Evolutionary conservation across 1,140 invertebrate genomes (phyloP).

Genomic region (Euwallacea fornicatus): DNA sequence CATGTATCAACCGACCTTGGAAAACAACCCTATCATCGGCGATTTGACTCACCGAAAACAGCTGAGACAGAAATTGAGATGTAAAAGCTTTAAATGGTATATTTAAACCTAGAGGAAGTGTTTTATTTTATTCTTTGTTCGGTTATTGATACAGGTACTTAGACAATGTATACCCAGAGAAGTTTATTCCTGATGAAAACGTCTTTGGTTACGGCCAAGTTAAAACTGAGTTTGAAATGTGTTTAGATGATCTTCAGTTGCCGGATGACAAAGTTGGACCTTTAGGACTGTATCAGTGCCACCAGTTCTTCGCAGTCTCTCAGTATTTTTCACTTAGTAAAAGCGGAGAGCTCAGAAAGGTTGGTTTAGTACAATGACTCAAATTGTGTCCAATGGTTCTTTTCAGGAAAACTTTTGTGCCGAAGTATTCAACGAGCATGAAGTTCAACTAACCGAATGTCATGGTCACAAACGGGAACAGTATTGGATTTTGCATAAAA

Average conservation of each 20-base stretch:
- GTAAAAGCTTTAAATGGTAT: conserved; percentile 77
- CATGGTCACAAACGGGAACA: conserved; percentile 59
- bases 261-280: conserved; percentile 70
- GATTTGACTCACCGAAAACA: conserved; percentile 71
- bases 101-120: conserved; percentile 1
- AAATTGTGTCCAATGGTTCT: background rate
- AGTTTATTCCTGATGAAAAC: conserved; percentile 84
- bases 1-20: conserved; percentile 49
- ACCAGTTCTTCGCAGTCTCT: conserved; percentile 65
- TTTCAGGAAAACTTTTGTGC: conserved; percentile 73
- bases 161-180: conserved; percentile 79
- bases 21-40: conserved; percentile 61
- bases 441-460: conserved; percentile 61
- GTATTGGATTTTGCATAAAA: conserved; percentile 58
- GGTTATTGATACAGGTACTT: conserved; percentile 56
- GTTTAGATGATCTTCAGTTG: conserved; percentile 79
- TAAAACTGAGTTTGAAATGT: conserved; percentile 61
- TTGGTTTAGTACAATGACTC: background rate
- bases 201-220: conserved; percentile 71
- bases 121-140: background rate
- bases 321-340: conserved; percentile 75
- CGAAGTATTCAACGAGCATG: conserved; percentile 47
- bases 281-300: conserved; percentile 76
- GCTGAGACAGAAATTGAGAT: conserved; percentile 72
- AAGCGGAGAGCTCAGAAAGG: conserved; percentile 68